phyloP scores from a whole-genome alignment of 2,888 invertebrate genomes.

The Gasteruption jaculator region DNA sequence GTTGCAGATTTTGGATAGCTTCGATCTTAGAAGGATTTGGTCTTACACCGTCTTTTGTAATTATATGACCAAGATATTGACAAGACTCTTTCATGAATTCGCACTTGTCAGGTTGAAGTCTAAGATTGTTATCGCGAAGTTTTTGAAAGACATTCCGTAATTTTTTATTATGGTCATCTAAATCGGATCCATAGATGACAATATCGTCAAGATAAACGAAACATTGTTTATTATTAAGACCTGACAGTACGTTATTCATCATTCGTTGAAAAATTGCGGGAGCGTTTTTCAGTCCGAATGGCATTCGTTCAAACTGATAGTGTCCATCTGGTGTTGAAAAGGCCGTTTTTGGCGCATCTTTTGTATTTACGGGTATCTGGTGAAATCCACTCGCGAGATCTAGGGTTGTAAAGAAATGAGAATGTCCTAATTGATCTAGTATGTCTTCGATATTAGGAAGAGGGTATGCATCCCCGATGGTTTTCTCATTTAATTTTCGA shows the following conservation, averaged over 20 bases:
- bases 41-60: constrained; percentile 16
- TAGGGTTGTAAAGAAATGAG: constrained; percentile 41
- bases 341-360: too few species aligned
- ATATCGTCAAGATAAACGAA: constrained; percentile 42
- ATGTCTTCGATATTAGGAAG: constrained; percentile 43
- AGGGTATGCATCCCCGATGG: constrained; percentile 40
- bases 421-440: constrained; percentile 40
- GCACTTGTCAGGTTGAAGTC: constrained; percentile 22
- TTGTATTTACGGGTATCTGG: too few species aligned
- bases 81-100: constrained; percentile 9
- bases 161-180: constrained; percentile 24
- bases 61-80: constrained; percentile 3
- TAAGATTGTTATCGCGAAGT: constrained; percentile 18
- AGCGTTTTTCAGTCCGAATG: constrained; percentile 46
- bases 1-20: constrained; percentile 27
- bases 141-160: constrained; percentile 16
- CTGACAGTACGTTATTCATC: constrained; percentile 41
- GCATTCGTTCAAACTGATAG: constrained; percentile 39
- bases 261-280: constrained; percentile 45
- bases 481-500: constrained; percentile 42
- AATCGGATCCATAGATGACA: constrained; percentile 29
- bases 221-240: constrained; percentile 36
- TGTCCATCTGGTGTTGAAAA: constrained; percentile 38
- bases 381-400: too few species aligned
- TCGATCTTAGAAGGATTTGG: constrained; percentile 32